A percentile compares a stretch with the other conserved stretches of the same genome.
These are phyloP conservation scores for Apaloderma vittatum DNA, from an alignment of 2,113 vertebrate species.

Conservation along the genomic window DNA sequence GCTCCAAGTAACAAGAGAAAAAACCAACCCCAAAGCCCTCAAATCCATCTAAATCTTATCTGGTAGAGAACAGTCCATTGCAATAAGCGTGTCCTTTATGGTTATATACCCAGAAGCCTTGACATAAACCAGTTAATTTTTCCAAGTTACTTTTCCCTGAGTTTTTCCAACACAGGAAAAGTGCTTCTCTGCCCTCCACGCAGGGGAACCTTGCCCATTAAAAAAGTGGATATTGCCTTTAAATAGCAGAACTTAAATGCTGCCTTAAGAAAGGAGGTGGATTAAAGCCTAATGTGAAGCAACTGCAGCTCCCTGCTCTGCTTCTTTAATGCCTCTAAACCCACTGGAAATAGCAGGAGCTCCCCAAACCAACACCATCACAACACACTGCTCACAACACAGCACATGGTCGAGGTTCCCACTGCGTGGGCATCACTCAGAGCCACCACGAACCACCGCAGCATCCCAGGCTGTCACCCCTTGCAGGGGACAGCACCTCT, in stretches of 20 bases:
- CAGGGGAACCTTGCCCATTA: not conserved
- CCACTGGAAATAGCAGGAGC: not conserved
- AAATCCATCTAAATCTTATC: not conserved
- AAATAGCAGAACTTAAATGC: not conserved
- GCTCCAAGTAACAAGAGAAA: not conserved
- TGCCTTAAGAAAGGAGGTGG: not conserved
- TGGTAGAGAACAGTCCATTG: not conserved
- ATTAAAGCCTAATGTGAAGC: not conserved
- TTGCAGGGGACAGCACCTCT: not conserved
- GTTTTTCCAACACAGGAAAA: not conserved
- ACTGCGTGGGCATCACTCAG: accelerated
- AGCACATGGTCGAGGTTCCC: not conserved
- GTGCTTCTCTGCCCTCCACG: not conserved
- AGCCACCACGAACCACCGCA: not conserved
- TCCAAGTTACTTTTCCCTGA: not conserved
- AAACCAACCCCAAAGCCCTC: not conserved
- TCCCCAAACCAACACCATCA: not conserved
- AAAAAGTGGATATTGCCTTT: not conserved
- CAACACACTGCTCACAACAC: not conserved
- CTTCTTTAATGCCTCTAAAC: not conserved
- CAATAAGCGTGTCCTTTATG: not conserved
- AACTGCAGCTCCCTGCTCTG: not conserved
- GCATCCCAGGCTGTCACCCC: not conserved
- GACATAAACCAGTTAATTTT: not conserved
- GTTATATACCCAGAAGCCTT: not conserved